Conservation (phyloP, 2,797 vertebrate genomes). For the Parauchenoglanis ngamensis region DNA sequence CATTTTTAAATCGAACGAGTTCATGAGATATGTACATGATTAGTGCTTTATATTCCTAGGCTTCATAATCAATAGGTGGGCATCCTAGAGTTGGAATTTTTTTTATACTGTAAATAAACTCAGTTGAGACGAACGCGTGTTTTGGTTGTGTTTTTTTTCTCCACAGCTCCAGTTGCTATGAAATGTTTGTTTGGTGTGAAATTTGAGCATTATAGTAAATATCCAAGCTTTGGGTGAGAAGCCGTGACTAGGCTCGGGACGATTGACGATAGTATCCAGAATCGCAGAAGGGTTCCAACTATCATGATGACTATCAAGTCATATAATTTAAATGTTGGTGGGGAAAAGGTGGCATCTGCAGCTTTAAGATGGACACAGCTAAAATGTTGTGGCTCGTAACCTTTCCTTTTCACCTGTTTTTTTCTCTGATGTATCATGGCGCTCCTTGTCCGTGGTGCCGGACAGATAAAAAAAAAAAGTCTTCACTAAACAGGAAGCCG, state of each 20-base stretch:
- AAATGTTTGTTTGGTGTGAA: neutral
- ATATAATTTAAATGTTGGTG: neutral
- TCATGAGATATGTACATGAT: conserved; percentile 31
- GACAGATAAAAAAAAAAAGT: too few relatives aligned
- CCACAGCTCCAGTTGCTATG: neutral
- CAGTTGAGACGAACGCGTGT: conserved; percentile 58
- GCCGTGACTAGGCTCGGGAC: neutral
- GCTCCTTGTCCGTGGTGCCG: too few relatives aligned
- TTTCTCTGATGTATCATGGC: too few relatives aligned
- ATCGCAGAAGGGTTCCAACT: neutral
- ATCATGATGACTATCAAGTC: neutral
- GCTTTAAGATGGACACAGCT: too few relatives aligned
- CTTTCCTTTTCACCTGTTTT: too few relatives aligned
- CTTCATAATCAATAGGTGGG: conserved; percentile 51
- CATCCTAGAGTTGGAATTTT: conserved; percentile 61
- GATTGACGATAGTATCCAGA: neutral
- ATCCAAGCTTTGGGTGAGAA: neutral
- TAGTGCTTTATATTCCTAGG: conserved; percentile 50
- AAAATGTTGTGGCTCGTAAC: too few relatives aligned
- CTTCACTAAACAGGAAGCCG: too few relatives aligned
- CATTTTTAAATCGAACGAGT: conserved; percentile 25
- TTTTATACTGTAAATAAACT: conserved; percentile 75
- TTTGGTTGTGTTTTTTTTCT: neutral
- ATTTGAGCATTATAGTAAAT: neutral
- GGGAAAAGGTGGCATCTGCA: neutral